Base-by-base conservation (phyloP, 2,888 invertebrate species). In the Stenodera caucasica region DNA sequence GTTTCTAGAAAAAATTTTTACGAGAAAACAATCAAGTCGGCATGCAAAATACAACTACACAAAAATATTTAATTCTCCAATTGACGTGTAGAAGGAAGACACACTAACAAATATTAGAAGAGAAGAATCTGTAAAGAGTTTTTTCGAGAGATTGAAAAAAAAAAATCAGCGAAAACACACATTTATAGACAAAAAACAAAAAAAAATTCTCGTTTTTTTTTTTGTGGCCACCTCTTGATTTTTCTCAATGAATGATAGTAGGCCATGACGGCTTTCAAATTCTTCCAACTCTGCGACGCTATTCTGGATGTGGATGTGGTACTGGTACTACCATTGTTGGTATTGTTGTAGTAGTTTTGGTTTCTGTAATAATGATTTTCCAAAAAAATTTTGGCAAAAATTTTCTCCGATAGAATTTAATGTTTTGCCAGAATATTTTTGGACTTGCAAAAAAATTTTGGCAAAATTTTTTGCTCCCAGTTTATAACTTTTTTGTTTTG, bases 181-280 rank as follows among this genome's bases (percentile, higher is more conserved):
- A 62, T 58, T 58, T 62, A 58, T 58, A 58, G 56, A 50, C 5
- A 62, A 62, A 59, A 56, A 62, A 58, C 7, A 4, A 49, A 60
- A 59, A 57, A 57, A 60, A 60, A 51, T 55, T 53, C 51, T 55
- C 58, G 29, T 23, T 45, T 56, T 55, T 62, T 52, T 30, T 45
- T 18, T 15, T 45, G 21, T 32, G 11, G 14, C 8, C 74, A 91
- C 92, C 92, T 92, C 90, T 92, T 92, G 84, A 93, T 92, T 85
- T 91, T 91, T 84, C 92, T 87, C 80, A 93, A 88, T 75, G 92
- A 89, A 83, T 91, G 90, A 86, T 92, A 92, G 85, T 92, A 91
- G 78, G 92, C 90, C 91, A 92, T 90, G 79, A 92, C 92, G 76
- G 92, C 92, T 79, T 91, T 87, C 75, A 93, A 88, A 84, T 91